Base-by-base conservation (phyloP, 1,140 invertebrate genomes). In the Cylas formicarius region DNA sequence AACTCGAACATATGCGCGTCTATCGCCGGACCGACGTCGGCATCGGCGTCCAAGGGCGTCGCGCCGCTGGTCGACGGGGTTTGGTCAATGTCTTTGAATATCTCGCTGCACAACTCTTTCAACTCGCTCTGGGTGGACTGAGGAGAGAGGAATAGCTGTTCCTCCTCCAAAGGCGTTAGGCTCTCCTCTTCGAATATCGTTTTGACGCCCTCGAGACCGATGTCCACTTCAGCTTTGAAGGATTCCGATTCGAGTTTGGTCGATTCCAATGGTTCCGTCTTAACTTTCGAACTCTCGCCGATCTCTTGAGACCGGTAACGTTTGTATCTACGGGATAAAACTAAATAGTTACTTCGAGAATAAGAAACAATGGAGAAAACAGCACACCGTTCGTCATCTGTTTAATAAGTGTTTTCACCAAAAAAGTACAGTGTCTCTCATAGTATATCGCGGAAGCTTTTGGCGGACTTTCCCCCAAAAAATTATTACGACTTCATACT, bases 51-150 rank as follows among this genome's bases (percentile, higher is more conserved):
- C 8, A 32, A 16, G 4, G 29, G 10, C 11, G 24, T 4, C 8
- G 23, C 4, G 11, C 20, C 16, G 21, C 17, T 16, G 4, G 29
- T 20, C n/a, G 44, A 18, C 5, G 38, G 19, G 14, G 34, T 31
- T 18, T 46, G 45, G 21, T 27, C 44, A n/a, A 52, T 53, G 9
- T 55, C 44, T 29, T 57, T 50, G 18, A 55, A 36, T 24, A 54
- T 48, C 14, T 34, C 44, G 29, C 42, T 49, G 13, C 45, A 49
- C 7, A 57, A 47, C 14, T 54, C 48, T 37, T 52, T 47, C n/a
- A 54, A 14, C 39, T 48, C 54, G 13, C 35, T 37, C 19, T 21
- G 35, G 3, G 35, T 37, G 10, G 35, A 37, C 19, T 37, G 35
- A 13, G 35, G 26, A 6, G 35, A 37, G n/a, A 37, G 19, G 16